Percentiles rank a stretch among this genome's conserved stretches.
phyloP scores from a whole-genome alignment of 1,140 invertebrate genomes.

The Zaprionus taronus region DNA sequence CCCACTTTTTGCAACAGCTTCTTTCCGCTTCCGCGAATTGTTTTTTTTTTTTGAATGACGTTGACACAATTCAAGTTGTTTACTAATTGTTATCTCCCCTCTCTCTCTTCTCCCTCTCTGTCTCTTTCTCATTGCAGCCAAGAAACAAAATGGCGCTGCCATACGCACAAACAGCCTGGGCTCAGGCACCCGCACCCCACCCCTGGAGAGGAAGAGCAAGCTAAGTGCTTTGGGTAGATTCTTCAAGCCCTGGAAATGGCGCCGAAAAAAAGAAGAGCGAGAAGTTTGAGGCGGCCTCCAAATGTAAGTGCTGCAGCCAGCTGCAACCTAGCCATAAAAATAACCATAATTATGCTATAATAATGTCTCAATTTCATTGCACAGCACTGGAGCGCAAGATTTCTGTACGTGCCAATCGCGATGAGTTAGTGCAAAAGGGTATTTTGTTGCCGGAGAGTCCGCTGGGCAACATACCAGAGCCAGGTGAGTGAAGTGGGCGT shows the following conservation, averaged over 20 bases:
- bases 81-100: slow-evolving; percentile 53
- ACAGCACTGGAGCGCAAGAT: slow-evolving; percentile 98
- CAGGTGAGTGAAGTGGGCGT: slow-evolving; percentile 87
- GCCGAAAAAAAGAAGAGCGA: slow-evolving; percentile 99
- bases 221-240: slow-evolving; percentile 96
- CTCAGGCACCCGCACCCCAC: slow-evolving; percentile 91
- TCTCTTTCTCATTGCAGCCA: slow-evolving; percentile 88
- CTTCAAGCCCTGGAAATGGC: slow-evolving; percentile 99
- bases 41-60: slow-evolving; percentile 25
- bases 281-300: slow-evolving; percentile 97
- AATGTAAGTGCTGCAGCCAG: slow-evolving; percentile 91
- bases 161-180: slow-evolving; percentile 94
- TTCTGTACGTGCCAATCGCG: slow-evolving; percentile 97
- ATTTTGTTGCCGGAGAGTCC: slow-evolving; percentile 96
- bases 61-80: slow-evolving; percentile 29
- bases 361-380: slow-evolving; percentile 49
- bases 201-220: slow-evolving; percentile 95
- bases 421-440: slow-evolving; percentile 98
- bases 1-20: slow-evolving; percentile 15
- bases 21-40: slow-evolving; percentile 58
- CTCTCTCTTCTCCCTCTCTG: slow-evolving; percentile 19
- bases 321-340: background rate
- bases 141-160: slow-evolving; percentile 96
- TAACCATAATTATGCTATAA: background rate
- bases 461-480: slow-evolving; percentile 91